These are phyloP conservation scores for Danio rerio DNA, from an alignment of 2,113 vertebrate genomes.

Conservation along the genomic window DNA sequence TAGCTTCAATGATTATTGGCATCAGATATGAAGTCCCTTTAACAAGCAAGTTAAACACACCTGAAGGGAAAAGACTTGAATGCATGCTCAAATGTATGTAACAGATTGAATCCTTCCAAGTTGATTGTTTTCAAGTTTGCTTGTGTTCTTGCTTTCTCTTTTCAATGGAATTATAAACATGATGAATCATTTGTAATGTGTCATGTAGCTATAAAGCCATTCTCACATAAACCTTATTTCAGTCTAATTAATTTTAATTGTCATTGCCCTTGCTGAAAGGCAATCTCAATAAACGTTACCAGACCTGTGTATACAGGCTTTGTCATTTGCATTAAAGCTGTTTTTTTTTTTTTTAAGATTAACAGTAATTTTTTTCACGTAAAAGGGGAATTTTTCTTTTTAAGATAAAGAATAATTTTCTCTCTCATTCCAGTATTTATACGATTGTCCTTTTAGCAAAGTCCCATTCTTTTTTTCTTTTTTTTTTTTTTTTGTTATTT, in stretches of 20 bases:
- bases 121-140: constrained; percentile 61
- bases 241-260: constrained; percentile 75
- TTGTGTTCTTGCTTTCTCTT: constrained; percentile 51
- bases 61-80: constrained; percentile 79
- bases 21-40: constrained; percentile 97
- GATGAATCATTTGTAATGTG: constrained; percentile 83
- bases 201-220: constrained; percentile 78
- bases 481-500: constrained; percentile 38
- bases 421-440: constrained; percentile 35
- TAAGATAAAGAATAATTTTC: not conserved
- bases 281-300: constrained; percentile 75
- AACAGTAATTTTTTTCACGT: constrained; percentile 31
- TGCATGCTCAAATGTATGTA: constrained; percentile 86
- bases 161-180: constrained; percentile 83
- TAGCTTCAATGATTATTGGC: constrained; percentile 93
- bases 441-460: constrained; percentile 88
- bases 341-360: constrained; percentile 9
- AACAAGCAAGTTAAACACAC: constrained; percentile 86
- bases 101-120: constrained; percentile 67
- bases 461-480: constrained; percentile 56
- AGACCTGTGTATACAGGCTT: constrained; percentile 46
- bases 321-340: not conserved
- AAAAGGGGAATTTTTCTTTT: constrained; percentile 8
- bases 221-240: constrained; percentile 75
- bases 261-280: constrained; percentile 84